Base-by-base conservation (phyloP, 2,888 invertebrate species). In the Callosobruchus maculatus region DNA sequence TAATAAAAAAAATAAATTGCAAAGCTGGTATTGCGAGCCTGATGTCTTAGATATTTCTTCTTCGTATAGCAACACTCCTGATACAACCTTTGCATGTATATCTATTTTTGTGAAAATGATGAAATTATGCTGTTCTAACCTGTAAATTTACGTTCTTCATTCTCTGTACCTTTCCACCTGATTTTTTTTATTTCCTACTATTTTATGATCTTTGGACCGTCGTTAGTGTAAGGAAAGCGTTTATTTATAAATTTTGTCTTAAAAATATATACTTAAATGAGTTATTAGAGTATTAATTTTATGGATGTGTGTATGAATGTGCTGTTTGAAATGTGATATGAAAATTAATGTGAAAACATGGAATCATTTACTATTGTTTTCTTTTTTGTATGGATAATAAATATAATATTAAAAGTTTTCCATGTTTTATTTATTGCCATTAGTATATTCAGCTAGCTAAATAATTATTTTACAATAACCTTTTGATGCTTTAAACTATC, bases 151-250 rank as follows among this genome's bases (percentile, higher is more conserved):
- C 80, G 77, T 81, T 81, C 78, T 81, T 78, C 74, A 75, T 79
- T 80, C 79, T 79, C 77, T 82, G 81, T 81, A 83, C 81, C 83
- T 83, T 80, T 83, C 79, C 78, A 81, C 79, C 80, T 68, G 22
- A 18, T 68, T 68, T 68, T 74, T 76, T 78, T 77, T 77, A 76
- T 79, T 80, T 80, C 77, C 78, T 80, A 79, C 76, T 81, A 81
- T 80, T 82, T 76, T 76, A 81, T 81, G 81, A 81, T 79, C 81
- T 83, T 22, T 82, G 81, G 80, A 81, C 79, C 81, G 79, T 83
- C 82, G 82, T 80, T 84, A 83, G 82, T 81, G 74, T 85, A 84
- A 84, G 84, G 79, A 78, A 82, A 81, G 79, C 80, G 83, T 83
- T 85, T 84, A 85, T 85, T 85, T 85, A 84, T 84, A 84, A 85